Evolutionary conservation across 2,797 vertebrate species (phyloP).

Genomic region (Odontamblyopus rebecca): DNA sequence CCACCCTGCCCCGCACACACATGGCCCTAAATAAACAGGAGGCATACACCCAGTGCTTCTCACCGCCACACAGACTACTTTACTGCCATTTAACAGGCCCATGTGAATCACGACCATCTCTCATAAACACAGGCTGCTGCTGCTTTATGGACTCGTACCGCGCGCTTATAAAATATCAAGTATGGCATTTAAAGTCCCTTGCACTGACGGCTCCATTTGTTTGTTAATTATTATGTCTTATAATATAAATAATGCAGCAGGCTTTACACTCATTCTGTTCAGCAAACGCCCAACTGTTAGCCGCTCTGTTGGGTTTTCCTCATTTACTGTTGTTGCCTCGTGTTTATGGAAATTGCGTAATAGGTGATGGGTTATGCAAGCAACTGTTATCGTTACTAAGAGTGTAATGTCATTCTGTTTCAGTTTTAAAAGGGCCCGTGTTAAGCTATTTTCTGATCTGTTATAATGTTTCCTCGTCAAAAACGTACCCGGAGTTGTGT

Average conservation of each 20-base stretch:
- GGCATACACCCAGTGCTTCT: conserved; percentile 1
- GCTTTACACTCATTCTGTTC: conserved; percentile 3
- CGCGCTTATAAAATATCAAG: conserved; percentile 13
- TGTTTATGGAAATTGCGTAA: conserved; percentile 1
- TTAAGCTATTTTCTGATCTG: too few relatives aligned
- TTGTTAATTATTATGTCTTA: conserved; percentile 7
- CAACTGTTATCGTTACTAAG: not conserved
- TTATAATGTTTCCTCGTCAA: too few relatives aligned
- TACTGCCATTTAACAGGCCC: conserved; percentile 20
- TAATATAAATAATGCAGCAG: conserved; percentile 4
- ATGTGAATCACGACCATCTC: conserved; percentile 11
- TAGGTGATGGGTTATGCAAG: not conserved
- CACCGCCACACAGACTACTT: conserved; percentile 2
- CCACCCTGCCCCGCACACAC: not conserved
- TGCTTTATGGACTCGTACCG: conserved; percentile 9
- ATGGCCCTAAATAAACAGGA: conserved; percentile 5
- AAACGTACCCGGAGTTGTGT: too few relatives aligned
- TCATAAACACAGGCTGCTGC: conserved; percentile 6
- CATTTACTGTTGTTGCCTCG: not conserved
- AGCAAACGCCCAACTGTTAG: not conserved
- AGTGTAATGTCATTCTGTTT: too few relatives aligned
- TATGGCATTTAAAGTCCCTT: conserved; percentile 11
- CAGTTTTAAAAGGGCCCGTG: too few relatives aligned
- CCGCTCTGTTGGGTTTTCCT: not conserved
- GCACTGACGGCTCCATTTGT: conserved; percentile 4